phyloP scores from a whole-genome alignment of 2,797 vertebrate genomes.

The Dicrostonyx torquatus region DNA sequence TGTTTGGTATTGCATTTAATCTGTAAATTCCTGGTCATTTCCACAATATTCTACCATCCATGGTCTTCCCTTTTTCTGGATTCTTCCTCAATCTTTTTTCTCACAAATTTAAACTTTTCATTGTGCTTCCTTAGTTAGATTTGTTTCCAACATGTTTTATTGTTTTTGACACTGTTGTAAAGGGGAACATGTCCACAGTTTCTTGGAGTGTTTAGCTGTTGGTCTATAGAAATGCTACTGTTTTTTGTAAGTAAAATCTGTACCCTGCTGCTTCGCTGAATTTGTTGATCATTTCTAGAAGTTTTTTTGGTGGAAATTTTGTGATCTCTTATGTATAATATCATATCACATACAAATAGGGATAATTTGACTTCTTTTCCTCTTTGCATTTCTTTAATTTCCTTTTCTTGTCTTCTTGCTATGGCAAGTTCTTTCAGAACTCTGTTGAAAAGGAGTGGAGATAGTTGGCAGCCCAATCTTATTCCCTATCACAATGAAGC shows the following conservation, averaged over 20 bases:
- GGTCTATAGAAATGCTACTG: not conserved
- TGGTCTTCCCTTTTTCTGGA: not conserved
- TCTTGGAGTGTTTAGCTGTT: not conserved
- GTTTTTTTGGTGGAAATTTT: not conserved
- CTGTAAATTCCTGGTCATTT: not conserved
- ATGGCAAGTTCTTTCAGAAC: not conserved
- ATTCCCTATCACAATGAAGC: not conserved
- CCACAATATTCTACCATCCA: not conserved
- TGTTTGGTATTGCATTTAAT: not conserved
- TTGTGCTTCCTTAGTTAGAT: not conserved
- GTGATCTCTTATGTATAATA: not conserved
- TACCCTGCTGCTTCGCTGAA: not conserved
- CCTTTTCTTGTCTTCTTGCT: not conserved
- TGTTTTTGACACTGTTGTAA: not conserved
- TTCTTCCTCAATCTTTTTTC: not conserved
- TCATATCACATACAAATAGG: too few relatives aligned
- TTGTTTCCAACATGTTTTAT: not conserved
- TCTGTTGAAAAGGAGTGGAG: not conserved
- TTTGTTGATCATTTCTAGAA: not conserved
- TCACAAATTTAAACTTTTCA: not conserved
- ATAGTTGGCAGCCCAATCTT: too few relatives aligned
- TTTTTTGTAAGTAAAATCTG: not conserved
- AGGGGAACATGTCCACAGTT: not conserved
- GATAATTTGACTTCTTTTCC: not conserved
- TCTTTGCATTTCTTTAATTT: not conserved